Evolutionary conservation across 2,888 invertebrate genomes (phyloP), one percentile per base, ranked within the genome.

Genomic region (Spilarctia lutea): DNA sequence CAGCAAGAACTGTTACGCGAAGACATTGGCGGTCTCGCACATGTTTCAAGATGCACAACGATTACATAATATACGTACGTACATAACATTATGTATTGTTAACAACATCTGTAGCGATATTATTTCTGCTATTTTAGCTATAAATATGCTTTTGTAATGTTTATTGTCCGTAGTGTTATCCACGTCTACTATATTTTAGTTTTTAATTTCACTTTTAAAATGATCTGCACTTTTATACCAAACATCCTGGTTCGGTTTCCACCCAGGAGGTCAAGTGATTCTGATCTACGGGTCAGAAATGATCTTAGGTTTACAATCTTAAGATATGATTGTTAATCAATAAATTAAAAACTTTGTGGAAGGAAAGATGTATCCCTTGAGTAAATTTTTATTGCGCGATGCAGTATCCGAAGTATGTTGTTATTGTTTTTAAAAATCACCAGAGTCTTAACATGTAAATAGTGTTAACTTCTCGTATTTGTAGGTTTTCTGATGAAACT

Each of bases 61-160:
- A 20, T 48, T 68, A 68, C 48, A 68, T 68, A 48, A 68, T 24
- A 33, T 33, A 48, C 30, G 24, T 68, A 20, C 1, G 20, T 48
- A 48, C 30, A 48, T 68, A 60, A 48, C 33, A 68, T 68, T 48
- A 68, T 68, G 48, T 63, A 68, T 68, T 68, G 24, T 68, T 48
- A 33, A 30, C 63, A 63, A 30, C 1, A 24, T 20, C 48, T 33
- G 33, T 68, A 48, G 48, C 48, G 33, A 45, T 60, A 63, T 30
- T 18, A 63, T 30, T 63, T 63, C 63, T 6, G 63, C 18, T 63
- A 30, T 63, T 11, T 63, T 30, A 18, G n/a, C 27, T 63, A 16
- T 30, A 30, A 27, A 16, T 30, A 30, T 56, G 24, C 11, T 56
- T 24, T n/a, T n/a, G 3, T n/a, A 1, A 56, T n/a, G 52, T 56